Base-by-base conservation (phyloP, 2,797 vertebrate species). In the Echiichthys vipera region DNA sequence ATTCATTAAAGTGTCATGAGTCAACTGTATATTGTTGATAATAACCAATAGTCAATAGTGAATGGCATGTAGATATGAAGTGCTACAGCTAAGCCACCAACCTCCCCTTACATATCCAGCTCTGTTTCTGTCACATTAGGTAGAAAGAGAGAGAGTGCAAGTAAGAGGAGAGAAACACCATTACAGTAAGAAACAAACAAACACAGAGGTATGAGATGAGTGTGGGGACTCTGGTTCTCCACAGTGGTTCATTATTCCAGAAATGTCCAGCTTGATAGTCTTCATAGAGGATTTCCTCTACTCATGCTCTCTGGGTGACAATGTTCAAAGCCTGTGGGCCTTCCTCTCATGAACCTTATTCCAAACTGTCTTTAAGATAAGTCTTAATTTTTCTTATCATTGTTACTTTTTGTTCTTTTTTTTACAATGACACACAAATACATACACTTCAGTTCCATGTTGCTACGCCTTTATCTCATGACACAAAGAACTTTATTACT, bases 191-290 rank as follows among this genome's bases (percentile, higher is more conserved):
- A 42, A 55, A 69, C 5, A 43, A 54, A 53, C n/a, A n/a, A n/a
- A n/a, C n/a, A n/a, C n/a, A n/a, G 51, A 13, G 24, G 25, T 24
- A 8, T 29, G 47, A 73, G 58, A 74, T 71, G 45, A 78, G 50
- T 53, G 15, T 30, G 34, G 27, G 68, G 64, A 30, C 22, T 68
- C 53, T 27, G 20, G 61, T 50, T 67, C 15, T 45, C 65, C 32
- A 46, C 64, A 73, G 65, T 64, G 59, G 61, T 75, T 84, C 27
- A 73, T 84, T 86, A 86, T 73, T 79, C 51, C 36, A 58, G 46
- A 69, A 51, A 46, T 37, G 81, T 63, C 40, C 46, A 50, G 42
- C 24, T 68, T n/a, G 6, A 25, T 42, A 55, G 46, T 77, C 61
- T 64, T 78, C 14, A 49, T 32, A 61, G 51, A 53, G 14, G 71